phyloP scores from a whole-genome alignment of 2,888 invertebrate species.

The Chalcis sispes region DNA sequence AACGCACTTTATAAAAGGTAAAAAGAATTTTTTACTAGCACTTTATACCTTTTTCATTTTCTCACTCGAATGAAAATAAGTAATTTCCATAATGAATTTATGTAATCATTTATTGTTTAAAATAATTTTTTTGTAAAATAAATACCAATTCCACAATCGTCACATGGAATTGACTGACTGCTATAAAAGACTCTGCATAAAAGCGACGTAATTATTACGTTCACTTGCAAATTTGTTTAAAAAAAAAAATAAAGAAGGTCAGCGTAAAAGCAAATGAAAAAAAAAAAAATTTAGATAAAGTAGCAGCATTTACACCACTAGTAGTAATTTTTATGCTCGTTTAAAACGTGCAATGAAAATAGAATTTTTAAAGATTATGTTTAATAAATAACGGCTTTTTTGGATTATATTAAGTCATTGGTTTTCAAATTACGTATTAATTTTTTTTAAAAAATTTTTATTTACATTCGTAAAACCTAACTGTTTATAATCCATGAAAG shows the following conservation, averaged over 20 bases:
- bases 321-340: constrained; percentile 37
- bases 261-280: constrained; percentile 25
- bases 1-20: constrained; percentile 50
- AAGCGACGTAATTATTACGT: constrained; percentile 36
- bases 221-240: constrained; percentile 37
- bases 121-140: background rate
- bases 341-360: constrained; percentile 42
- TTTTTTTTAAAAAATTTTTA: background rate
- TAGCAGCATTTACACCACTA: constrained; percentile 38
- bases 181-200: constrained; percentile 56
- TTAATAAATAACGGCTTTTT: constrained; percentile 13
- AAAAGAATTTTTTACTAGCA: constrained; percentile 39
- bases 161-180: constrained; percentile 51
- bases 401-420: constrained; percentile 17
- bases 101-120: constrained; percentile 8
- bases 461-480: too few species aligned
- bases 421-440: background rate
- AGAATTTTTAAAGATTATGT: constrained; percentile 26
- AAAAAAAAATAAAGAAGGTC: too few species aligned
- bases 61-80: constrained; percentile 10
- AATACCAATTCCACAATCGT: constrained; percentile 23
- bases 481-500: background rate
- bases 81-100: background rate
- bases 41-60: constrained; percentile 8
- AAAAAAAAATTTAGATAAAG: constrained; percentile 37